phyloP scores from a whole-genome alignment of 2,797 vertebrate species.

The Iguana delicatissima region DNA sequence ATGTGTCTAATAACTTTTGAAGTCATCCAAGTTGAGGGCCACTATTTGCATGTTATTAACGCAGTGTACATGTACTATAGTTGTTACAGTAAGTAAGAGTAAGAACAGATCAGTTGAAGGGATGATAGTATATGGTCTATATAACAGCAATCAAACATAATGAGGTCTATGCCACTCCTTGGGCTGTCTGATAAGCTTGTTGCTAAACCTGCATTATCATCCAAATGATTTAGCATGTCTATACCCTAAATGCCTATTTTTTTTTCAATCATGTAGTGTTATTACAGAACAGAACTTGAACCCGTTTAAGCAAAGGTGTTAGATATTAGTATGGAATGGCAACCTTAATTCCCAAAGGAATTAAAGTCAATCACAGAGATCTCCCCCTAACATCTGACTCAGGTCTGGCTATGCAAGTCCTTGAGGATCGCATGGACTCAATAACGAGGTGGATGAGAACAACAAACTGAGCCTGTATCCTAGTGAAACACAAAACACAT shows the following conservation, averaged over 20 bases:
- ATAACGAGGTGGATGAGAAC: too few relatives aligned
- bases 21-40: not conserved
- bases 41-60: not conserved
- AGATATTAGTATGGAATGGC: too few relatives aligned
- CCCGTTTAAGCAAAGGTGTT: not conserved
- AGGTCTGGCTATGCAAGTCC: too few relatives aligned
- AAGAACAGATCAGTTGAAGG: not conserved
- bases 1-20: not conserved
- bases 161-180: not conserved
- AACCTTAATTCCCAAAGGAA: not conserved
- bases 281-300: not conserved
- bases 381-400: too few relatives aligned
- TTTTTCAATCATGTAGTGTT: not conserved
- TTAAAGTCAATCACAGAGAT: too few relatives aligned
- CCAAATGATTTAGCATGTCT: not conserved
- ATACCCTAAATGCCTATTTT: not conserved
- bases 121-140: not conserved
- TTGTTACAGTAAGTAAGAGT: too few relatives aligned
- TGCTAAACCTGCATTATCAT: not conserved
- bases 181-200: not conserved
- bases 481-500: too few relatives aligned
- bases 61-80: not conserved
- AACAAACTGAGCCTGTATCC: too few relatives aligned
- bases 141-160: not conserved
- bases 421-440: too few relatives aligned